Evolutionary conservation across 2,797 vertebrate genomes (phyloP).

Genomic region (Lepilemur septentrionalis): DNA sequence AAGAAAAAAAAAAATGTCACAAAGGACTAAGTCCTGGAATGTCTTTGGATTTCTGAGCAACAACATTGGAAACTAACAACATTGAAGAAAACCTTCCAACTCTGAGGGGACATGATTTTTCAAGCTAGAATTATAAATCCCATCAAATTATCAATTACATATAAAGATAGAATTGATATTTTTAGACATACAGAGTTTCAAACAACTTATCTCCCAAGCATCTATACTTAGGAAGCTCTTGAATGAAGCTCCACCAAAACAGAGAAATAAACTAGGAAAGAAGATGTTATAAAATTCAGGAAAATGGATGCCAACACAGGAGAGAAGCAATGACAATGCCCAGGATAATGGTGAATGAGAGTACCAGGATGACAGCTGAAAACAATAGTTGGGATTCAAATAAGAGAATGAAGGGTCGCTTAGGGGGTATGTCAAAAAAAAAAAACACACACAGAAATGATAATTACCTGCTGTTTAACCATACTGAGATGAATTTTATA

Average conservation of each 20-base stretch:
- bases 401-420: background rate
- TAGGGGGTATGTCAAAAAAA: background rate
- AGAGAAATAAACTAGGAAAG: conserved; percentile 7
- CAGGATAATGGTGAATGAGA: background rate
- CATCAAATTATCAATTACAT: background rate
- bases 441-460: background rate
- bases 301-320: background rate
- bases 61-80: background rate
- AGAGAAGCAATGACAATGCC: background rate
- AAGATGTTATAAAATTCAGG: background rate
- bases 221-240: background rate
- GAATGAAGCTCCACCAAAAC: background rate
- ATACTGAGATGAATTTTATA: background rate
- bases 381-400: background rate
- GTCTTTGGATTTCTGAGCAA: background rate
- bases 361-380: background rate
- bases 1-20: fast-evolving
- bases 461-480: background rate
- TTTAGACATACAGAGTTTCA: conserved; percentile 4
- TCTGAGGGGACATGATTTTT: background rate
- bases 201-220: background rate
- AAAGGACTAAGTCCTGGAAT: background rate
- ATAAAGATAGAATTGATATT: background rate
- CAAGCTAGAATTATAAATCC: background rate
- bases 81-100: background rate